phyloP scores from a whole-genome alignment of 1,140 invertebrate species.

The Megalopta genalis region DNA sequence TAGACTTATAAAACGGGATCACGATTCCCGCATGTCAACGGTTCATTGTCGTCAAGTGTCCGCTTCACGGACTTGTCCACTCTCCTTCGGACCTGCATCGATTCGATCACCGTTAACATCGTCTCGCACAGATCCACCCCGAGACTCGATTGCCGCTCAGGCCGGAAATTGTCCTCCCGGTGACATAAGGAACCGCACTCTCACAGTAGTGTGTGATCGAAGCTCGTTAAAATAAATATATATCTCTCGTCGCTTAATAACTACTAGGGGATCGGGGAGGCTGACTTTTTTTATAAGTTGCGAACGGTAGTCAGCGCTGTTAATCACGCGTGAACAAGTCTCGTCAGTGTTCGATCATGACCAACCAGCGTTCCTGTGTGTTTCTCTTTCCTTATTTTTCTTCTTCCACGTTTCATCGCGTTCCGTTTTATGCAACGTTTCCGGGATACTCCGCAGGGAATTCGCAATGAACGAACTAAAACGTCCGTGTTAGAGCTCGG shows the following conservation, averaged over 20 bases:
- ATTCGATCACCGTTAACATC: neutral
- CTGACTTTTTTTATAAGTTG: conserved; percentile 4
- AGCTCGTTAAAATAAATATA: conserved; percentile 44
- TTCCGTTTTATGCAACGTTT: no score
- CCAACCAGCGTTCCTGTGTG: neutral
- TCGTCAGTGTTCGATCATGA: neutral
- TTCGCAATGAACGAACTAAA: conserved; percentile 33
- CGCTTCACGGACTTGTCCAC: no score
- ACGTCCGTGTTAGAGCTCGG: conserved; percentile 12
- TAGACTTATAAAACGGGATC: neutral
- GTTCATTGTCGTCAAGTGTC: neutral
- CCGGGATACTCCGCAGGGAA: neutral
- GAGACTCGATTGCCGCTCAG: neutral
- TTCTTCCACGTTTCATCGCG: no score
- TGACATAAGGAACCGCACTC: conserved; percentile 5
- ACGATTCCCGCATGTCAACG: neutral
- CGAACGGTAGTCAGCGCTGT: conserved; percentile 8
- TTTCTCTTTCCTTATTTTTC: neutral
- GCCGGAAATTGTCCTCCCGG: neutral
- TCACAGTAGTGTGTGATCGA: conserved; percentile 20
- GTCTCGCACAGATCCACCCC: neutral
- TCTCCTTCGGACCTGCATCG: neutral
- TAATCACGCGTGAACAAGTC: neutral
- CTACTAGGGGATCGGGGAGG: conserved; percentile 25
- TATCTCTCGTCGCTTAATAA: conserved; percentile 30